Conservation (phyloP, 1,140 invertebrate genomes). For the Dolichoris vasculosae region DNA sequence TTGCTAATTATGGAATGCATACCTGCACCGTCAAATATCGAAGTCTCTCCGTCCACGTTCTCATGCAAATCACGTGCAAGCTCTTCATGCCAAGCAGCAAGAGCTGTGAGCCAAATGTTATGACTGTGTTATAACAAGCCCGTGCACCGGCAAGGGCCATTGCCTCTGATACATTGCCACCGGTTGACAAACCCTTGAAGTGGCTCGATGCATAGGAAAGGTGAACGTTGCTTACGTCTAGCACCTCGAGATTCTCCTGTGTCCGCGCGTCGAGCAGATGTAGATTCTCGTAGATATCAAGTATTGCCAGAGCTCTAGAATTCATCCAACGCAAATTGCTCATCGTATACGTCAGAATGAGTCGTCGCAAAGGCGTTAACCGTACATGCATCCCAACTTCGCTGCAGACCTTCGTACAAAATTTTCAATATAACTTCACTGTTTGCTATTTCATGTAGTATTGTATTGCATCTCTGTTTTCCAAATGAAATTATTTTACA, state of each 20-base stretch:
- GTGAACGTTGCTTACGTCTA: constrained; percentile 88
- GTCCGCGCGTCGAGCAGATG: constrained; percentile 92
- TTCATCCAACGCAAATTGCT: constrained; percentile 92
- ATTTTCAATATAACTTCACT: background rate
- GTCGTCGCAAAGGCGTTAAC: constrained; percentile 80
- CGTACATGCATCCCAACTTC: constrained; percentile 75
- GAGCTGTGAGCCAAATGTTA: constrained; percentile 86
- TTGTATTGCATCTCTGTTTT: background rate
- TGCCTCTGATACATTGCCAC: constrained; percentile 86
- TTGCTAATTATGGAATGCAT: background rate
- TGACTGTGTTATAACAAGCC: constrained; percentile 93
- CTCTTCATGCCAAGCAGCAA: constrained; percentile 89
- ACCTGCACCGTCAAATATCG: constrained; percentile 80
- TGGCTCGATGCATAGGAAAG: constrained; percentile 94
- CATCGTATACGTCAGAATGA: constrained; percentile 81
- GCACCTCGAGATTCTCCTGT: constrained; percentile 87
- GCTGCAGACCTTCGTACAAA: constrained; percentile 64
- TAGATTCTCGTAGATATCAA: constrained; percentile 90
- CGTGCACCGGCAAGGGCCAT: constrained; percentile 86
- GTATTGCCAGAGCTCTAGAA: constrained; percentile 85
- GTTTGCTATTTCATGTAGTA: background rate
- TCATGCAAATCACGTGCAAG: constrained; percentile 86
- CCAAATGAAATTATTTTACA: background rate
- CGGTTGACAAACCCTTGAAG: constrained; percentile 89
- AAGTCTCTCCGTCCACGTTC: constrained; percentile 88